These are phyloP conservation scores for Sphecodes monilicornis DNA, from an alignment of 2,888 invertebrate species.

Conservation along the genomic window DNA sequence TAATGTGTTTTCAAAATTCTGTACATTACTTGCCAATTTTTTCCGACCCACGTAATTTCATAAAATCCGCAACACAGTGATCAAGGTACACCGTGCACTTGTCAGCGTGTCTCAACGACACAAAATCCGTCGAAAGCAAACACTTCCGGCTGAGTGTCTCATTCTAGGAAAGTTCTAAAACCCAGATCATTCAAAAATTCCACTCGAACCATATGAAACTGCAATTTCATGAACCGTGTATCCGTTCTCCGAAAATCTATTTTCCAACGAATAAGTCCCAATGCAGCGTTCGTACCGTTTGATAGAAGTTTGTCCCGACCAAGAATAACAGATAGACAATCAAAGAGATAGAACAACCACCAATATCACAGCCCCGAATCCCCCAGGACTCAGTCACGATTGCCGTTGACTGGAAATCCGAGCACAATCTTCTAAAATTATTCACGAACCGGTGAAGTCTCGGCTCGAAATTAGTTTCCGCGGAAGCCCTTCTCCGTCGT, in stretches of 20 bases:
- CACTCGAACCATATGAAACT: background rate
- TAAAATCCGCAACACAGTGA: no score
- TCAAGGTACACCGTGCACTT: no score
- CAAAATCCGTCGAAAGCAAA: no score
- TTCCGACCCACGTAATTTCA: no score
- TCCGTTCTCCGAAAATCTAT: background rate
- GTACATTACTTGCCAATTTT: no score
- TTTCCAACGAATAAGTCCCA: background rate
- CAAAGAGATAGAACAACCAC: background rate
- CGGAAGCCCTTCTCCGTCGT: slow-evolving; percentile 46
- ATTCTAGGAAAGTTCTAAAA: no score
- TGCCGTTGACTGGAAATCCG: slow-evolving; percentile 26
- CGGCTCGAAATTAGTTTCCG: slow-evolving; percentile 64
- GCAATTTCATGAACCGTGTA: background rate
- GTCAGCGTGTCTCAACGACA: no score
- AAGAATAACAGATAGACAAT: background rate
- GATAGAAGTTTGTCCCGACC: background rate
- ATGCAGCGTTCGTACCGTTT: background rate
- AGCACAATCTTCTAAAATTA: slow-evolving; percentile 61
- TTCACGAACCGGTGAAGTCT: slow-evolving; percentile 55
- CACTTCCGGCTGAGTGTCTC: no score
- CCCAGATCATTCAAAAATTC: no score
- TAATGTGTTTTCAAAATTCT: no score
- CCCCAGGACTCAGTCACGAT: background rate
- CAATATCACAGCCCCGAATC: background rate